Base-by-base conservation (phyloP, 2,113 vertebrate genomes). In the Trematocara unimaculatum region DNA sequence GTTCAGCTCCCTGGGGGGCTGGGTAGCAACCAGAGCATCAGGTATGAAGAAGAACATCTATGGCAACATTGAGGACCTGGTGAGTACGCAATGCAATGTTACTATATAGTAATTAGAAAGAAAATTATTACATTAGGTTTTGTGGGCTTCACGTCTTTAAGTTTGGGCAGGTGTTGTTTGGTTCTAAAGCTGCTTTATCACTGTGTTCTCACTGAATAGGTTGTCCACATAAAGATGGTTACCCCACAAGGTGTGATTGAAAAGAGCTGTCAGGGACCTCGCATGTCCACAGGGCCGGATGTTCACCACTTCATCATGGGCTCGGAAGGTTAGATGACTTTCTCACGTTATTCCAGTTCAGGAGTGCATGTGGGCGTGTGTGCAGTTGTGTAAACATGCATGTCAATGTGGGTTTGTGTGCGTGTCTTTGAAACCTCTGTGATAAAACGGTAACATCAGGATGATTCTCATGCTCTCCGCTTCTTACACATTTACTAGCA, bases 41-140 rank as follows among this genome's bases (percentile, higher is more conserved):
- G 99, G 99, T 96, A 99, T 99, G 99, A 99, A 99, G 96, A 99
- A 99, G 94, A 99, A 99, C 93, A 97, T 99, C 95, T 99, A 99
- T 64, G 99, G 99, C 94, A 99, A 99, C 96, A 99, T 99, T 72
- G 99, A 99, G 94, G 99, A 99, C 95, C 95, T 99, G 97, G 98
- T 99, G 96, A 95, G 95, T 90, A 80, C 31, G n/a, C 23, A 83
- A 29, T 5, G 23, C 6, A 53, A 29, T 31, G 62, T 84, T 58
- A 29, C 13, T 49, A 17, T 31, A 53, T n/a, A 54, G n/a, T 89
- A 54, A 88, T 82, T 54, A 74, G 47, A 47, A 83, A 58, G 23
- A 47, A 72, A 82, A 87, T 90, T 14, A 86, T 90, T 62, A 67
- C 82, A 84, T 79, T 14, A 4, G 5, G 38, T 51, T 58, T 72